Percentiles rank a stretch among this genome's conserved stretches.
phyloP scores from a whole-genome alignment of 1,140 invertebrate genomes.

The Conus ventricosus region DNA sequence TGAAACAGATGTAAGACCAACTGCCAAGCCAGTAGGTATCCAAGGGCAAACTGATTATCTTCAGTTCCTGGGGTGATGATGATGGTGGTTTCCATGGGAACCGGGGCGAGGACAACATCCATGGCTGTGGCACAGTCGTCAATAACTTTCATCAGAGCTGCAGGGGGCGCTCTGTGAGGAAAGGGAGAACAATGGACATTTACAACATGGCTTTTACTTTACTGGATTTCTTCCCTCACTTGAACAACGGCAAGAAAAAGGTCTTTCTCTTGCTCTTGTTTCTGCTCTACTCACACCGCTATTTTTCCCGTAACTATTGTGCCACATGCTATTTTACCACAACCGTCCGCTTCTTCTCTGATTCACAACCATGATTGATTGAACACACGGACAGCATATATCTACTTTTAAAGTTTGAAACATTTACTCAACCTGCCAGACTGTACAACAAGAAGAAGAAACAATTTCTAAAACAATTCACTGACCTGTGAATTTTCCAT shows the following conservation, averaged over 20 bases:
- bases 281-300: background rate
- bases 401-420: no score
- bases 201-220: background rate
- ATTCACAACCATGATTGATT: no score
- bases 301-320: no score
- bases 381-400: no score
- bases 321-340: no score
- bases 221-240: background rate
- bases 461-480: no score
- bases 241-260: background rate
- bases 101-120: conserved; percentile 33
- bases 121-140: conserved; percentile 39
- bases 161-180: conserved; percentile 33
- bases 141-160: conserved; percentile 38
- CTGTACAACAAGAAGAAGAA: no score
- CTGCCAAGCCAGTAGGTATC: conserved; percentile 86
- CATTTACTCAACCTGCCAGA: no score
- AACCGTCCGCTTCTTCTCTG: no score
- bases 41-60: conserved; percentile 79
- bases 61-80: conserved; percentile 80
- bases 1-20: conserved; percentile 83
- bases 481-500: no score
- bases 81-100: conserved; percentile 63
- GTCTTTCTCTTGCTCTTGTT: background rate
- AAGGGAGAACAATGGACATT: background rate